Conservation (phyloP, 1,140 invertebrate genomes). For the Drosophila lacteicornis region DNA sequence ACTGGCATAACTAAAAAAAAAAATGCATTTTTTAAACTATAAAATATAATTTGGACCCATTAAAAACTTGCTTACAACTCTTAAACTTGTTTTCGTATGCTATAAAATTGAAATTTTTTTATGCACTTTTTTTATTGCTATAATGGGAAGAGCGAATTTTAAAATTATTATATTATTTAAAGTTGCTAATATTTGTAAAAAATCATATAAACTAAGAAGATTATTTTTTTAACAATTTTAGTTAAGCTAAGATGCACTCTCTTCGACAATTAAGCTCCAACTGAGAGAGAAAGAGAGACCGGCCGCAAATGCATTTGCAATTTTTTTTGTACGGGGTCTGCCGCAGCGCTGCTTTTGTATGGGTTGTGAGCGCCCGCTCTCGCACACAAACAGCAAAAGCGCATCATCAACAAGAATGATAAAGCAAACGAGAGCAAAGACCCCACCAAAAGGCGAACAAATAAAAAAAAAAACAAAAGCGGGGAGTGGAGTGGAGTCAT, state of each 20-base stretch:
- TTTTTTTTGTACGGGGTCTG: conserved; percentile 7
- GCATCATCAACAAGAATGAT: conserved; percentile 66
- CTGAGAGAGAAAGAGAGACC: conserved; percentile 5
- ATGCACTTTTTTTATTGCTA: too few relatives aligned
- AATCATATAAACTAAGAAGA: too few relatives aligned
- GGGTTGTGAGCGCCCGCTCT: conserved; percentile 9
- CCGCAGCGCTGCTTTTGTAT: conserved; percentile 25
- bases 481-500: conserved; percentile 68
- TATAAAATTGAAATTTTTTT: too few relatives aligned
- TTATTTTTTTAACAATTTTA: background rate
- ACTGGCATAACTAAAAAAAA: too few relatives aligned
- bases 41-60: too few relatives aligned
- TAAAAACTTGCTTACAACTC: too few relatives aligned
- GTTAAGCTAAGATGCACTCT: background rate
- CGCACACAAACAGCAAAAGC: conserved; percentile 38
- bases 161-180: too few relatives aligned
- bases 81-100: too few relatives aligned
- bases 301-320: conserved; percentile 43
- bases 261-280: conserved; percentile 12
- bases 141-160: too few relatives aligned
- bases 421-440: conserved; percentile 75
- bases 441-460: conserved; percentile 54
- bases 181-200: too few relatives aligned
- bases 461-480: conserved; percentile 34
- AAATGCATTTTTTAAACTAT: too few relatives aligned